Conservation (phyloP, 2,113 vertebrate species). For the Grantiella picta region DNA sequence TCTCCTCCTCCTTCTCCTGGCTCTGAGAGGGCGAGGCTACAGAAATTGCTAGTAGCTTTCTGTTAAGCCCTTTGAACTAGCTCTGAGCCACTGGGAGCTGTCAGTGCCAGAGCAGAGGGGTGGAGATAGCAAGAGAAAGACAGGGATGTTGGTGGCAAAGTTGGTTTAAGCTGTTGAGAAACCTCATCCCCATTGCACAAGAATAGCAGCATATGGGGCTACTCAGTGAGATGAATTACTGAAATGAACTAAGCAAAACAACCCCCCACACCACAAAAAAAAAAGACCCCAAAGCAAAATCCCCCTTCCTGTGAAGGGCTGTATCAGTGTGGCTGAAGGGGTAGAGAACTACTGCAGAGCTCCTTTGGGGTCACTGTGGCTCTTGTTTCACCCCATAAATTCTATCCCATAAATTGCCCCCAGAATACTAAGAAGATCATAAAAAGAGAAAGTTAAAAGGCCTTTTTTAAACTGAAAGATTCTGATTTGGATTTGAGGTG, state of each 20-base stretch:
- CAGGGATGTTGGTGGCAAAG: background rate
- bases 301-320: accelerated
- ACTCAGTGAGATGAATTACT: background rate
- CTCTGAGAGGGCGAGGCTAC: background rate
- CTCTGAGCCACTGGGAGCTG: background rate
- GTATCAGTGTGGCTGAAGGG: background rate
- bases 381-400: background rate
- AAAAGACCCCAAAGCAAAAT: background rate
- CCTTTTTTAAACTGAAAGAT: background rate
- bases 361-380: background rate
- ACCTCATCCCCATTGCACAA: background rate
- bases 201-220: background rate
- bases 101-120: background rate
- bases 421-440: background rate
- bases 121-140: background rate
- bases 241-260: background rate
- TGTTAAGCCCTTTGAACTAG: background rate
- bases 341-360: accelerated
- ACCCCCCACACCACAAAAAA: accelerated
- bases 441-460: background rate
- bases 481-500: background rate
- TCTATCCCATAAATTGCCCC: background rate
- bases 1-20: background rate
- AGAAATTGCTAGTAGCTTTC: background rate
- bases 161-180: conserved; percentile 4